Base-by-base conservation (phyloP, 1,140 invertebrate species). In the Drosophila sproati region DNA sequence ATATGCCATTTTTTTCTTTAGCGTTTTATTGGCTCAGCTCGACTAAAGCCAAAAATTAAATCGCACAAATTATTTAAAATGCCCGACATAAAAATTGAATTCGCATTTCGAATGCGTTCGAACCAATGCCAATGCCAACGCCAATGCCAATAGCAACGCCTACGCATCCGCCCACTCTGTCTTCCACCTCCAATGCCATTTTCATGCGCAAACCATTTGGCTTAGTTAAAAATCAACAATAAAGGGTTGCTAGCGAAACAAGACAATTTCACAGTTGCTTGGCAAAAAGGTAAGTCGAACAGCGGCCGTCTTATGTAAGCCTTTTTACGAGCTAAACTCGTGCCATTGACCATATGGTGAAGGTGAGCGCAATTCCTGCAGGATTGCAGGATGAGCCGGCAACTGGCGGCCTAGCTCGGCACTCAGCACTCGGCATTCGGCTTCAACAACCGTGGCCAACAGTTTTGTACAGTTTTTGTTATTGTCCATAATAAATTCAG, bases 241-340 rank as follows among this genome's bases (percentile, higher is more conserved):
- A 87, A 87, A 88, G 77, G 83, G 83, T 88, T 80, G 72, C 70
- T 74, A 61, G 70, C 74, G 77, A 70, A 83, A 80, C 80, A 87
- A 87, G 83, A 87, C 83, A 87, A 87, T 87, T 87, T 87, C 78
- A 83, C 83, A 88, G 83, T 87, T 88, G 83, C 83, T 78, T 80
- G 83, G 83, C 80, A 78, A 89, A 87, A 87, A 87, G 83, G 83
- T 87, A 89, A 78, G 59, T 72, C 47, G 50, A 60, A 45, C 28
- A 35, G 50, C 20, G 51, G 56, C 45, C 77, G 61, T 67, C 80
- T 83, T 89, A 83, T 80, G 67, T 87, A 87, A 87, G 85, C 83
- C 80, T 74, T 87, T 89, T 87, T 87, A 87, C 74, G 85, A 87
- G 85, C 80, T 73, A 88, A 88, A 83, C 77, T 89, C 83, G 83